Percentiles rank a stretch among this genome's conserved stretches.
phyloP scores from a whole-genome alignment of 2,113 vertebrate species.

The Telmatochromis sp. region DNA sequence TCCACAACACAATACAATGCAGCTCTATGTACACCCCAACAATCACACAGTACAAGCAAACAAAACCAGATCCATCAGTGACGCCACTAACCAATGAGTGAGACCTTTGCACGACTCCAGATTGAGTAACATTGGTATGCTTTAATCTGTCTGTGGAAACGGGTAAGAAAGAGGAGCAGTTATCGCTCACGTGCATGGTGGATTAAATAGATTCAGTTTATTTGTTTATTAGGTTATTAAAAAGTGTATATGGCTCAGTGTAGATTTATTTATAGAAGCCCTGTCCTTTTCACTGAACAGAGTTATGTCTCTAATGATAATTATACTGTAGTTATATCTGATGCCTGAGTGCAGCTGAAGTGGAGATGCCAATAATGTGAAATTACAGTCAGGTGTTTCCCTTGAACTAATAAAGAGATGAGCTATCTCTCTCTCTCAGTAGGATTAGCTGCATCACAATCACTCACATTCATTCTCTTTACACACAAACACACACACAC shows the following conservation, averaged over 20 bases:
- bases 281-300: not conserved
- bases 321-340: not conserved
- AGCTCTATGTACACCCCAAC: slow-evolving; percentile 17
- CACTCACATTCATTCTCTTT: not conserved
- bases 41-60: not conserved
- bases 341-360: not conserved
- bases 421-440: slow-evolving; percentile 18
- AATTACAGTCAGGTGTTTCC: slow-evolving; percentile 50
- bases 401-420: slow-evolving; percentile 25
- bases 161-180: not conserved
- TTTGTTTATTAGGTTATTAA: not conserved
- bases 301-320: not conserved
- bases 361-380: not conserved
- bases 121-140: not conserved
- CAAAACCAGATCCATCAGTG: not conserved
- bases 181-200: not conserved
- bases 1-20: not conserved
- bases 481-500: not conserved
- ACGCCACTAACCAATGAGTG: not conserved
- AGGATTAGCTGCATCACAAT: slow-evolving; percentile 32
- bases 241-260: not conserved
- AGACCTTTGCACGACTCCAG: not conserved
- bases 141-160: not conserved
- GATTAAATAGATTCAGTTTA: not conserved
- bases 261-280: not conserved